A percentile compares a stretch with the other conserved stretches of the same genome.
Conservation (phyloP, 2,888 invertebrate genomes). For the Sesia bembeciformis region DNA sequence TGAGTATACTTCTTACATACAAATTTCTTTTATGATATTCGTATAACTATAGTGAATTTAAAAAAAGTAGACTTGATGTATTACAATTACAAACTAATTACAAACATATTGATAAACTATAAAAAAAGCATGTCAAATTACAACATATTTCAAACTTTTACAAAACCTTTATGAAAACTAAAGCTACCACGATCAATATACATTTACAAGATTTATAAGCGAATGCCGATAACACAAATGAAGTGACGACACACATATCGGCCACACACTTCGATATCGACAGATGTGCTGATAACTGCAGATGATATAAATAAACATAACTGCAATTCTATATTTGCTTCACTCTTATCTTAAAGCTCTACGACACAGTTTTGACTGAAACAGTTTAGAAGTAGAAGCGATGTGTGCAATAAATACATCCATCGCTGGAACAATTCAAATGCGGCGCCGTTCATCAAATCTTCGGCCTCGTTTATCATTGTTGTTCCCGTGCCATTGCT, state of each 20-base stretch:
- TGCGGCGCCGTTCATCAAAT: constrained; percentile 54
- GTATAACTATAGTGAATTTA: too few species aligned
- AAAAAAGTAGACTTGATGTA: too few species aligned
- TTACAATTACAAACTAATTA: too few species aligned
- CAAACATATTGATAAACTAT: too few species aligned
- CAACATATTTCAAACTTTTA: too few species aligned
- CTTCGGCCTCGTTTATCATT: constrained; percentile 55
- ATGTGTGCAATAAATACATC: constrained; percentile 37
- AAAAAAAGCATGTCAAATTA: too few species aligned
- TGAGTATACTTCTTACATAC: too few species aligned
- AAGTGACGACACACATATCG: constrained; percentile 43
- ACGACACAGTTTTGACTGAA: background rate
- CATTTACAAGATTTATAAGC: too few species aligned
- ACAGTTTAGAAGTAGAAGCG: constrained; percentile 5
- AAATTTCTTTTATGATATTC: too few species aligned
- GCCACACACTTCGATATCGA: constrained; percentile 45
- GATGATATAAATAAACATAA: background rate
- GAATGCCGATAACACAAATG: constrained; percentile 16
- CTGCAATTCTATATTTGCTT: background rate
- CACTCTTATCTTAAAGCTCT: background rate
- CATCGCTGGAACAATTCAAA: constrained; percentile 50
- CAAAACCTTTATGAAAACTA: too few species aligned
- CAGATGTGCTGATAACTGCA: constrained; percentile 16
- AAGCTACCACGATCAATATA: too few species aligned
- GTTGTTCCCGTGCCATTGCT: constrained; percentile 24